These are phyloP conservation scores for Drosophila guanche DNA, from an alignment of 1,140 invertebrate species.

Conservation along the genomic window DNA sequence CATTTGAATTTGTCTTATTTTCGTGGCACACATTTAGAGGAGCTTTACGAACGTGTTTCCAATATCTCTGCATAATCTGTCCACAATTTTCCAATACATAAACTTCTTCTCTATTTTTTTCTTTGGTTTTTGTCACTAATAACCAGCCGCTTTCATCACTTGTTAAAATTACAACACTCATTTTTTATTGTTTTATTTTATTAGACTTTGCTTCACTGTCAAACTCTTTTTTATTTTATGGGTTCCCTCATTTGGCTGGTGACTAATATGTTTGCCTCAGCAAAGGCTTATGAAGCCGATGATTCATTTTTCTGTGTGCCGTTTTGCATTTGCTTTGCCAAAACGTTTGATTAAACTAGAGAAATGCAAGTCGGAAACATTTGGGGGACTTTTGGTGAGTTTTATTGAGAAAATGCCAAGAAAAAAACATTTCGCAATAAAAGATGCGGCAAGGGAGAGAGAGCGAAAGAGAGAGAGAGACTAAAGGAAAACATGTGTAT, in stretches of 20 bases:
- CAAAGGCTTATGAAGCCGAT: constrained; percentile 34
- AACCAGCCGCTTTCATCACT: neutral
- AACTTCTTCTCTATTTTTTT: neutral
- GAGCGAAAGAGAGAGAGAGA: neutral
- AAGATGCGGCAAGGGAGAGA: neutral
- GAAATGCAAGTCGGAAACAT: constrained; percentile 24
- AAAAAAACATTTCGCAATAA: constrained; percentile 13
- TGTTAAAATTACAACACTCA: neutral
- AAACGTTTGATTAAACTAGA: constrained; percentile 54
- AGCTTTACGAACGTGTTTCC: no score
- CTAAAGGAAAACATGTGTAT: constrained; percentile 28
- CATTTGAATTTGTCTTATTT: no score
- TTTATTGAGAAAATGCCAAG: constrained; percentile 37
- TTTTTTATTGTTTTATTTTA: neutral
- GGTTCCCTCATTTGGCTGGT: constrained; percentile 23
- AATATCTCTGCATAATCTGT: no score
- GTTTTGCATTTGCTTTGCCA: constrained; percentile 23
- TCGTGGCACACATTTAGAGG: no score
- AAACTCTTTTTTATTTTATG: constrained; percentile 22
- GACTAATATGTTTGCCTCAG: constrained; percentile 69
- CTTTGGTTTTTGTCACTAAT: no score
- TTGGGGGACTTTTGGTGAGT: constrained; percentile 6
- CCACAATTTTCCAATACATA: no score
- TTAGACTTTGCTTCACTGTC: constrained; percentile 13
- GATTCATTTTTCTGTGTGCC: constrained; percentile 41